phyloP scores from a whole-genome alignment of 2,888 invertebrate genomes.

The Criorhina ranunculi region DNA sequence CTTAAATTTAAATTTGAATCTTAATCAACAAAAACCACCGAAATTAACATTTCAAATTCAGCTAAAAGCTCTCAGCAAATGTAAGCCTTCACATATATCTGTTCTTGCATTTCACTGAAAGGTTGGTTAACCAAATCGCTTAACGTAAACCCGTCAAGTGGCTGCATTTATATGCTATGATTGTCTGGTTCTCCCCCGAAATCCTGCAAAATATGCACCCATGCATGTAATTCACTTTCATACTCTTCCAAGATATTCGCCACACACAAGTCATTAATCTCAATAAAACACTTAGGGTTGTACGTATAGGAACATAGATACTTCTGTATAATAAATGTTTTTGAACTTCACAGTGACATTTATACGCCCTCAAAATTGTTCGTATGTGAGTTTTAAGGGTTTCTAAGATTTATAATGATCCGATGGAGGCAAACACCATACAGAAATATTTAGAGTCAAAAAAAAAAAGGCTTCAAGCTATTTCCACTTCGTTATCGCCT shows the following conservation, averaged over 20 bases:
- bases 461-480: background rate
- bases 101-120: too few species aligned
- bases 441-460: too few species aligned
- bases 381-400: slow-evolving; percentile 21
- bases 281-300: slow-evolving; percentile 66
- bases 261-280: slow-evolving; percentile 70
- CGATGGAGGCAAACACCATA: background rate
- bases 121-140: too few species aligned
- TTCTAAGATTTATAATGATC: slow-evolving; percentile 39
- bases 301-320: slow-evolving; percentile 33
- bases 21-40: too few species aligned
- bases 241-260: slow-evolving; percentile 30
- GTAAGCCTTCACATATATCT: too few species aligned
- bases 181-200: too few species aligned
- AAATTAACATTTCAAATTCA: too few species aligned
- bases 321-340: slow-evolving; percentile 63
- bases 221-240: slow-evolving; percentile 53
- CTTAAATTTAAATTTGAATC: too few species aligned
- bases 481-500: background rate
- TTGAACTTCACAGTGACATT: slow-evolving; percentile 66
- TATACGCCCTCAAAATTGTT: slow-evolving; percentile 58
- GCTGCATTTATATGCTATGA: too few species aligned
- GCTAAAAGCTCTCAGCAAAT: too few species aligned
- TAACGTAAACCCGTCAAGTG: too few species aligned
- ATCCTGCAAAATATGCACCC: slow-evolving; percentile 14